These are phyloP conservation scores for Adineta ricciae DNA, from an alignment of 2,888 invertebrate species.

Conservation along the genomic window DNA sequence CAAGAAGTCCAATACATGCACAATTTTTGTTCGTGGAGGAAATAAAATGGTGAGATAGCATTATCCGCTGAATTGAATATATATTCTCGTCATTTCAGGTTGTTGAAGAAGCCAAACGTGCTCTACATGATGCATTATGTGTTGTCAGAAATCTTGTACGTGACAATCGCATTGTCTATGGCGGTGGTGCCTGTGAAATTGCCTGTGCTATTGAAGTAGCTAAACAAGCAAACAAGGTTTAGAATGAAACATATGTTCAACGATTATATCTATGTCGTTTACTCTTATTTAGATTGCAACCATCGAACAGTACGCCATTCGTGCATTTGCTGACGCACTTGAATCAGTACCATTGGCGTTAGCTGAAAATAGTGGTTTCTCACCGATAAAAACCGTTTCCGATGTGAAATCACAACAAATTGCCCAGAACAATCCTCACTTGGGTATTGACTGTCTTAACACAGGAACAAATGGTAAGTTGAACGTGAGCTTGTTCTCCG, in stretches of 20 bases:
- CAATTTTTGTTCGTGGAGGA: constrained; percentile 83
- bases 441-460: constrained; percentile 89
- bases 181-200: constrained; percentile 91
- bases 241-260: background rate
- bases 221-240: constrained; percentile 65
- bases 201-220: constrained; percentile 83
- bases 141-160: constrained; percentile 63
- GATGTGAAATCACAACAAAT: constrained; percentile 81
- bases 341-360: constrained; percentile 86
- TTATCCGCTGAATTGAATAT: background rate
- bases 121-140: constrained; percentile 65
- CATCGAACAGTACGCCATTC: constrained; percentile 90
- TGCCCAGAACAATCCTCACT: constrained; percentile 67
- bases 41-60: constrained; percentile 68
- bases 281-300: constrained; percentile 54
- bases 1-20: constrained; percentile 88
- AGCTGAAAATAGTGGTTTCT: constrained; percentile 87
- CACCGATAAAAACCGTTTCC: constrained; percentile 74
- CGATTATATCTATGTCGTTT: background rate
- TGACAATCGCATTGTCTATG: constrained; percentile 75
- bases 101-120: constrained; percentile 62
- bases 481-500: background rate
- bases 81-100: background rate
- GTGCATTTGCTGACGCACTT: constrained; percentile 86
- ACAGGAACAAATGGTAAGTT: constrained; percentile 58